Base-by-base conservation (phyloP, 2,113 vertebrate species). In the Gavialis gangeticus region DNA sequence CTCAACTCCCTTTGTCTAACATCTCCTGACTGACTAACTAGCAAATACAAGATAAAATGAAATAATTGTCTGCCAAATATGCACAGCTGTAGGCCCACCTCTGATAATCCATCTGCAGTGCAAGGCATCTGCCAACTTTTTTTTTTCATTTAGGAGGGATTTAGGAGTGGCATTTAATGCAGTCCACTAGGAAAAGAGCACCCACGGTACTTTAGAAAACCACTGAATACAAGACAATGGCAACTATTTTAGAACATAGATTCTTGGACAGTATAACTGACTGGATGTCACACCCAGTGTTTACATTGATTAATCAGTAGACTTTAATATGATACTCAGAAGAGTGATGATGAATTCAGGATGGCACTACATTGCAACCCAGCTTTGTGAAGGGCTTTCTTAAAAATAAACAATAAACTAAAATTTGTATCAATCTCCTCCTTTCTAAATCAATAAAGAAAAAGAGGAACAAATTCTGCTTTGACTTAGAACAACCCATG, bases 261-360 rank as follows among this genome's bases (percentile, higher is more conserved):
- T 75, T 79, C 37, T 93, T 1, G 2, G 84, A 69, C 22, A 30
- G 37, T 71, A 12, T 71, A 37, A 71, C 21, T 71, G 69, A 22
- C 78, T 92, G 88, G 94, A 90, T 95, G 90, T 56, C 79, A 83
- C 86, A 95, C 88, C 90, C 90, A 80, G 73, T 84, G 90, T 90
- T 90, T 92, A 95, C 94, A 97, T 95, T 97, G 91, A 89, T 86
- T 96, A 96, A 96, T 97, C 95, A 96, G 95, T 55, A 95, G 94
- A 96, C 92, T 10, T 96, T 90, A 93, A 95, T 92, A 82, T 4
- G 91, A 91, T 56, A 76, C 90, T 95, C 83, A 92, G 90, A 88
- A 92, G 62, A 96, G 82, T 94, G 95, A 90, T 90, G 90, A 90
- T 57, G 92, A 97, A 95, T 96, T 94, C 96, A 93, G 86, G 91